phyloP scores from a whole-genome alignment of 2,113 vertebrate species.

The Anguilla rostrata region DNA sequence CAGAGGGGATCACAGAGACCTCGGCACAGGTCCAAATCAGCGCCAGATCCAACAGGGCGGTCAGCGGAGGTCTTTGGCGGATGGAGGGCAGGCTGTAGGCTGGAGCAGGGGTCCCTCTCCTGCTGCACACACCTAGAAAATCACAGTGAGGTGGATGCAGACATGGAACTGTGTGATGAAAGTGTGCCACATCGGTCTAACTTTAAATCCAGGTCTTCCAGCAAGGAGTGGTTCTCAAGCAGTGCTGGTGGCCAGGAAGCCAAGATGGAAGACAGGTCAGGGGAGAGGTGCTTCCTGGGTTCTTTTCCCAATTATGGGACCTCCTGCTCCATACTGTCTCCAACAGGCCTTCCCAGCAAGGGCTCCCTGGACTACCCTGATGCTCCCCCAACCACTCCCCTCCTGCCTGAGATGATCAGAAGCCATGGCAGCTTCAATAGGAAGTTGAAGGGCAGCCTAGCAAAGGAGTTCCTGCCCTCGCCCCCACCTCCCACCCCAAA shows the following conservation, averaged over 20 bases:
- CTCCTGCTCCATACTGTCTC: constrained; percentile 32
- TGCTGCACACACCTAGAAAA: not conserved
- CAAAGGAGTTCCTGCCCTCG: constrained; percentile 68
- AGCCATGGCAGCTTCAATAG: constrained; percentile 65
- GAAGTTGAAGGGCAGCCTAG: constrained; percentile 69
- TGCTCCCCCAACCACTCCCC: constrained; percentile 68
- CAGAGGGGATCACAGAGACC: not conserved
- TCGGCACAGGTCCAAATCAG: not conserved
- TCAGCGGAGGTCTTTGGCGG: not conserved
- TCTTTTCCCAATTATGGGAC: not conserved
- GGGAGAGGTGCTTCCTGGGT: not conserved
- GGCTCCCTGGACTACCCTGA: constrained; percentile 74
- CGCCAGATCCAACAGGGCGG: not conserved
- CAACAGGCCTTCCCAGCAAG: constrained; percentile 44
- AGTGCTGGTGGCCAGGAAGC: not conserved
- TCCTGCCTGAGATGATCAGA: constrained; percentile 59
- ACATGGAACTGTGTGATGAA: not conserved
- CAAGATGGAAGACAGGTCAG: not conserved
- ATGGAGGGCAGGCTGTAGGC: not conserved
- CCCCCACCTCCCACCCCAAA: constrained; percentile 71
- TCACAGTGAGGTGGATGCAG: not conserved
- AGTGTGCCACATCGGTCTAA: not conserved
- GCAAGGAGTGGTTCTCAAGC: not conserved
- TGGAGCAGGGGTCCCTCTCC: not conserved
- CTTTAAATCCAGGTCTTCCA: not conserved